Evolutionary conservation across 2,888 invertebrate genomes (phyloP).

Genomic region (Lymantria dispar): DNA sequence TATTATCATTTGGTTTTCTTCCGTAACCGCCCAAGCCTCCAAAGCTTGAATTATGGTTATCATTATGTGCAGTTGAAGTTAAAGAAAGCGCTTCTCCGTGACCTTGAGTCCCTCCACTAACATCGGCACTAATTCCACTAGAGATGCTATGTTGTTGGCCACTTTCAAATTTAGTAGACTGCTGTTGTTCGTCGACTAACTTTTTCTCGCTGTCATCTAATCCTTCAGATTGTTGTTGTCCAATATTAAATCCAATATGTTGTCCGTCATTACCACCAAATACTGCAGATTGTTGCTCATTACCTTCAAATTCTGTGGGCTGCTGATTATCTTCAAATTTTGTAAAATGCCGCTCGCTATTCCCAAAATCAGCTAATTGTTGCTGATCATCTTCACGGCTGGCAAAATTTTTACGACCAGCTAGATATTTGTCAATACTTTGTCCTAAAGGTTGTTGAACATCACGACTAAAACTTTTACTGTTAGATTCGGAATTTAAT

Average conservation of each 20-base stretch:
- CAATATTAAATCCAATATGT: neutral
- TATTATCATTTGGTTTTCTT: neutral
- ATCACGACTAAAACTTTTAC: constrained; percentile 3
- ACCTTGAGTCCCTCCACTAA: constrained; percentile 26
- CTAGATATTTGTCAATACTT: neutral
- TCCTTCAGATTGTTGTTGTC: neutral
- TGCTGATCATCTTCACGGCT: neutral
- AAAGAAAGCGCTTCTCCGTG: constrained; percentile 50
- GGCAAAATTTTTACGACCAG: neutral
- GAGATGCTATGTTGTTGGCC: constrained; percentile 52
- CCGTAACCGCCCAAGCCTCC: constrained; percentile 4
- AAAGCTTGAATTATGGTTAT: neutral
- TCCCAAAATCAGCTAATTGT: neutral
- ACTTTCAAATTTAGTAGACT: constrained; percentile 32
- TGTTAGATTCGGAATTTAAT: constrained; percentile 11
- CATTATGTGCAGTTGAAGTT: constrained; percentile 23
- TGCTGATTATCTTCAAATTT: constrained; percentile 8
- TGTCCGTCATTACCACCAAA: constrained; percentile 2
- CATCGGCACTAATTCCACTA: constrained; percentile 42
- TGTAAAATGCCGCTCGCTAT: neutral
- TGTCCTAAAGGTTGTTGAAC: neutral
- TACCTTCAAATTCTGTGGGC: neutral
- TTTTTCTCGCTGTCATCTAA: neutral
- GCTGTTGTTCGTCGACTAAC: no score
- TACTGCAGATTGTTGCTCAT: constrained; percentile 1